Percentiles rank a stretch among this genome's conserved stretches.
phyloP scores from a whole-genome alignment of 2,113 vertebrate genomes.

The Urocolius indicus region DNA sequence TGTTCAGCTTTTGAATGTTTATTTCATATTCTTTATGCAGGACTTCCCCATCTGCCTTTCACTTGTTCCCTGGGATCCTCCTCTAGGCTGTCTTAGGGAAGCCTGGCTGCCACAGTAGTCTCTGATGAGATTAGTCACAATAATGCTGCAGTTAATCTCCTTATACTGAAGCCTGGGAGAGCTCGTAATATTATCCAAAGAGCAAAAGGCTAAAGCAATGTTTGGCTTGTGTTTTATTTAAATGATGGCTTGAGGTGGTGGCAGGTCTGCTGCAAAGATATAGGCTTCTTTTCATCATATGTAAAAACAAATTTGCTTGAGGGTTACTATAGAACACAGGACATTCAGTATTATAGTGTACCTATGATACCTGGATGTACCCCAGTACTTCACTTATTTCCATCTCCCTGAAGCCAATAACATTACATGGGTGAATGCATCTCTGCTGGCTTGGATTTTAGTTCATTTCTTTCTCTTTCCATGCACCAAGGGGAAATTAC shows the following conservation, averaged over 20 bases:
- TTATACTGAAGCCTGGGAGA: conserved; percentile 34
- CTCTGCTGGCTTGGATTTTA: neutral
- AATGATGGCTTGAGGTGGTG: neutral
- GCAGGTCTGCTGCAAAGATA: neutral
- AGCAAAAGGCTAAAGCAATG: conserved; percentile 36
- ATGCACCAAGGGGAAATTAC: neutral
- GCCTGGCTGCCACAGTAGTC: neutral
- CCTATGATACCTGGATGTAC: neutral
- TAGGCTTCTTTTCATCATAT: neutral
- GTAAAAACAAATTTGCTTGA: neutral
- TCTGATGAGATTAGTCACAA: conserved; percentile 63
- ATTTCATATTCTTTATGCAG: neutral
- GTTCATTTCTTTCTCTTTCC: neutral
- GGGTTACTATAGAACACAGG: neutral
- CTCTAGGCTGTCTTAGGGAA: neutral
- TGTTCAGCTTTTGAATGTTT: neutral
- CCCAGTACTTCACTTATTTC: neutral
- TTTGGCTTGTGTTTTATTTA: neutral
- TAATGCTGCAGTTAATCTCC: conserved; percentile 59
- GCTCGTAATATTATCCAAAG: conserved; percentile 24
- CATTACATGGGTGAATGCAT: neutral
- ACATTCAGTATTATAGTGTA: neutral
- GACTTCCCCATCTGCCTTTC: conserved; percentile 31
- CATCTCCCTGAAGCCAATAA: neutral
- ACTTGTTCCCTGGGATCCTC: neutral